Base-by-base conservation (phyloP, 2,113 vertebrate genomes). In the Malurus cyaneus region DNA sequence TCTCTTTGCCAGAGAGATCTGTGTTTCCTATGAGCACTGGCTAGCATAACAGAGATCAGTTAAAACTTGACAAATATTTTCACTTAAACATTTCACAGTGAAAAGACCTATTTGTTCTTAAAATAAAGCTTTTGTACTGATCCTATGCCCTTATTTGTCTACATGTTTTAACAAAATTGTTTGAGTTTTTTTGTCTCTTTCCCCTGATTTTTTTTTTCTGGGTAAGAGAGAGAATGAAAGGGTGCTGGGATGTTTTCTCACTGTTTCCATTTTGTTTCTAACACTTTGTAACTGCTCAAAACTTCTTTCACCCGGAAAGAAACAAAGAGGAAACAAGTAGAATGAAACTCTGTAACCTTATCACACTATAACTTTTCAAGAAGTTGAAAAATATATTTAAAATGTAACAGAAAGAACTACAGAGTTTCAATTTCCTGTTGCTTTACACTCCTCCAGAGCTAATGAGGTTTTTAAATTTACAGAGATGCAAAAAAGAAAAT, bases 151-250 rank as follows among this genome's bases (percentile, higher is more conserved):
- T 52, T 56, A 62, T 74, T 89, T 74, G 39, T 62, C 14, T 21
- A 82, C 10, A 36, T 46, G 31, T 0, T 49, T 74, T 29, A 15
- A 54, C 46, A 72, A 14, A 18, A 18, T 32, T 25, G 6, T 10
- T 42, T 39, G 7, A 39, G 9, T 11, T 77, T 76, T 47, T 24
- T 65, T 64, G 32, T 18, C 5, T 36, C 4, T 60, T 92, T 44
- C 5, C 3, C 14, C 0, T 46, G 2, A 25, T 47, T 34, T 79
- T 34, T 28, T 3, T 36, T 1, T 1, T 6, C 34, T 11, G 6
- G 5, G 29, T 39, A 53, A 69, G 34, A 5, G 18, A 66, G 14
- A 4, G 10, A 73, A 66, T 0, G 5, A 50, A 66, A 59, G 29
- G 0, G 0, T 2, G 29, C 10, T 39, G 36, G 9, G 7, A 25